Base-by-base conservation (phyloP, 2,113 vertebrate genomes). In the Turdus rufiventris region DNA sequence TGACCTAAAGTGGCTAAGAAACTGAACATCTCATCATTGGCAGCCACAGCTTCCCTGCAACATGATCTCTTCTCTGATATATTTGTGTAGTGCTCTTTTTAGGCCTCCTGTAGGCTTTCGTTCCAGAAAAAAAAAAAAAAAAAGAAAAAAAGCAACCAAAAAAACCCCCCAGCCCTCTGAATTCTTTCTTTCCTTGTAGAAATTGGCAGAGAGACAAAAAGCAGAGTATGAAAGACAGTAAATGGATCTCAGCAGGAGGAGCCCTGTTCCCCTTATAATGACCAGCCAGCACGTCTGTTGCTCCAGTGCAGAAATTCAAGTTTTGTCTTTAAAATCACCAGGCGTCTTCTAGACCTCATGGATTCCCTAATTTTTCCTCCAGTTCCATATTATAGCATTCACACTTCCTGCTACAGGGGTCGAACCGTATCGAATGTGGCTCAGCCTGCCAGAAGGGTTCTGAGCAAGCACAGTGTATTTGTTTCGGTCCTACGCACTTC, bases 51-150 rank as follows among this genome's bases (percentile, higher is more conserved):
- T 93, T 89, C 77, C 57, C 66, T 93, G 91, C 79, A 96, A 96
- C 50, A 25, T 36, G 95, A 96, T 95, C 93, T 93, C 76, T 87
- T 76, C 75, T 68, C 77, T 93, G 85, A 88, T 94, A 73, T 88
- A 96, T 97, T 96, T 94, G 85, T 70, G 50, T 93, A 93, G 95
- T 36, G 67, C 50, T 87, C 88, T 60, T 82, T 95, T 62, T 73
- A 89, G 85, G 73, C 83, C 86, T 96, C 96, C 87, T 63, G 56
- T 62, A 82, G 73, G 62, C 92, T 91, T 61, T 77, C 2, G 1
- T 80, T 48, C 43, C 31, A 47, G 70, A 74, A 88, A 68, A 25
- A 24, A 65, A 92, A 54, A 21, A 10, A 13, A 48, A 19, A 19
- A 65, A 90, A 33, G 43, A 12, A 14, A 57, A 88, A 25, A 21